A percentile compares a stretch with the other conserved stretches of the same genome.
These are phyloP conservation scores for Mamestra brassicae DNA, from an alignment of 2,888 invertebrate species.

Conservation along the genomic window DNA sequence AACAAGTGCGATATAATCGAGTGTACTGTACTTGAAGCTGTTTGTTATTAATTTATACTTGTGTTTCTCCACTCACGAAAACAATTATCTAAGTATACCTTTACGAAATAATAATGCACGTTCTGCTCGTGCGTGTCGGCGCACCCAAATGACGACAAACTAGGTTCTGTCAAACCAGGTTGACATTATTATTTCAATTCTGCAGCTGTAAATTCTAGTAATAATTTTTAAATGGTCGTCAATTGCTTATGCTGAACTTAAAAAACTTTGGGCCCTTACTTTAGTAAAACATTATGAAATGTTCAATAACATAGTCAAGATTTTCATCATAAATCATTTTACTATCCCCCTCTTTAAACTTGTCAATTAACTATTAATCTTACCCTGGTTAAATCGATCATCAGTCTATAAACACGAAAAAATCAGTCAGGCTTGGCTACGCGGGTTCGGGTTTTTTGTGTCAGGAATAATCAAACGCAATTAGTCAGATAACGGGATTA, in stretches of 20 bases:
- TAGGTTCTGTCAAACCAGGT: background rate
- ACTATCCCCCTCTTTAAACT: slow-evolving; percentile 19
- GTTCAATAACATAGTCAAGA: slow-evolving; percentile 34
- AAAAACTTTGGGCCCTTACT: slow-evolving; percentile 2
- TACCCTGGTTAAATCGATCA: slow-evolving; percentile 70
- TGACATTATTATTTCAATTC: slow-evolving; percentile 1
- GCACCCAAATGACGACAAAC: background rate
- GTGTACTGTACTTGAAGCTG: slow-evolving; percentile 3
- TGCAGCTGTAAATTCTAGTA: background rate
- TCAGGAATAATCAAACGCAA: slow-evolving; percentile 23
- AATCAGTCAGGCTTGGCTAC: slow-evolving; percentile 38
- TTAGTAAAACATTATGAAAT: slow-evolving; percentile 37
- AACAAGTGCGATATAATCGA: background rate
- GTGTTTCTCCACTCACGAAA: background rate
- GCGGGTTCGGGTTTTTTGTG: slow-evolving; percentile 22
- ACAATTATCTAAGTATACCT: background rate
- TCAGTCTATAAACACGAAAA: slow-evolving; percentile 44
- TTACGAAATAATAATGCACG: background rate
- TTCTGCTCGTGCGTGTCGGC: background rate
- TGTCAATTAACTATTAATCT: slow-evolving; percentile 52
- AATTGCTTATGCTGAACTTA: background rate
- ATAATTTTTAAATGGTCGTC: background rate
- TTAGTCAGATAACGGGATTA: slow-evolving; percentile 6
- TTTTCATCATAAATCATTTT: slow-evolving; percentile 49
- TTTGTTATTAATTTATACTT: background rate